Evolutionary conservation across 2,797 vertebrate species (phyloP).

Genomic region (Anguilla marmorata): DNA sequence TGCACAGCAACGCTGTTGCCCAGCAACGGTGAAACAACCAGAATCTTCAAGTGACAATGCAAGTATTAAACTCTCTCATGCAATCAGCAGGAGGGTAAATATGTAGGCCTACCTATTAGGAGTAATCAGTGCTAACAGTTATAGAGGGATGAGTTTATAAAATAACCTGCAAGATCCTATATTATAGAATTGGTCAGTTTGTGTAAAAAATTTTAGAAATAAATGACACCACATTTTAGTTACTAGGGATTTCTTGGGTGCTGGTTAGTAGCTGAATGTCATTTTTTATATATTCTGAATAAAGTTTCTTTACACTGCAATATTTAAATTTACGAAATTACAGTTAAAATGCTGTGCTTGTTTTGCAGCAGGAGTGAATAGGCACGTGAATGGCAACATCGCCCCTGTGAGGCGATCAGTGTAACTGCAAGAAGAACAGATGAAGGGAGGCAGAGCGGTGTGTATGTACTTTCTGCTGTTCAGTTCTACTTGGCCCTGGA

Average conservation of each 20-base stretch:
- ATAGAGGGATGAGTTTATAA: background rate
- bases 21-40: constrained; percentile 16
- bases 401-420: background rate
- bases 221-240: background rate
- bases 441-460: constrained; percentile 21
- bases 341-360: background rate
- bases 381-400: background rate
- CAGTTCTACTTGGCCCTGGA: constrained; percentile 19
- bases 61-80: background rate
- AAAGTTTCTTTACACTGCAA: background rate
- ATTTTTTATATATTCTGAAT: background rate
- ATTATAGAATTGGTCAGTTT: background rate
- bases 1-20: constrained; percentile 37
- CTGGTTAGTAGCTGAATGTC: background rate
- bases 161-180: background rate
- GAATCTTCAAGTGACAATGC: too few relatives aligned
- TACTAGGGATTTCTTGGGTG: background rate
- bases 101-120: background rate
- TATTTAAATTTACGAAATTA: background rate
- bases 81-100: background rate
- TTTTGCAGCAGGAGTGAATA: background rate
- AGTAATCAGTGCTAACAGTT: background rate
- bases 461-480: background rate
- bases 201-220: background rate
- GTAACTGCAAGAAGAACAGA: background rate